Base-by-base conservation (phyloP, 2,113 vertebrate species). In the Onychorhynchus coronatus region DNA sequence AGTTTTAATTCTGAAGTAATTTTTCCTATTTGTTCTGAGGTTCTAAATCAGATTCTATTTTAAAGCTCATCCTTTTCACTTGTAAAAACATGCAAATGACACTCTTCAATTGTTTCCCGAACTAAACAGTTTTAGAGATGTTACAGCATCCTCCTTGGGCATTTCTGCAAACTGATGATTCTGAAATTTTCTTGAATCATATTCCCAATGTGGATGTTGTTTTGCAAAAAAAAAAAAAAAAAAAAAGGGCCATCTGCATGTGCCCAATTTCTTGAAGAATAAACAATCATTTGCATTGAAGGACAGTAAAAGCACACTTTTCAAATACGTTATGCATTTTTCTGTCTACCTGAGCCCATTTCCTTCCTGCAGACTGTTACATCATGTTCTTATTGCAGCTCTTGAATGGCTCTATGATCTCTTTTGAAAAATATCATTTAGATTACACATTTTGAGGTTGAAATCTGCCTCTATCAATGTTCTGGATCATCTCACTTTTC, bases 1-100 rank as follows among this genome's bases (percentile, higher is more conserved):
- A 11, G 33, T 74, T 81, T 93, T 86, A 47, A 55, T 78, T 93
- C n/a, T 59, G 23, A 89, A 89, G 35, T 58, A 53, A 58, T 93
- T 94, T 88, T 85, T 89, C 30, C 30, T 74, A 84, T 71, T 84
- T 31, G 21, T 81, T 92, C 65, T 71, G 72, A 87, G 17, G 50
- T 58, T 91, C 83, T 88, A 66, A 95, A 89, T 91, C 70, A 89
- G 41, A 65, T 33, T 92, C 50, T 44, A 71, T 92, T 93, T 92
- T 81, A 91, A 91, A 14, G 39, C 72, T 91, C 12, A 77, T 80
- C 65, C 55, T 33, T 88, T 96, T 92, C 50, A 84, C 56, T 95
- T 93, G 61, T 89, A 78, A 95, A 91, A 94, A 63, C 65, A 93
- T 89, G 88, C 47, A 96, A 95, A 94, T 78, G 16, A 47, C 16